A percentile compares a stretch with the other conserved stretches of the same genome.
Conservation (phyloP, 1,140 invertebrate species). For the Sipha flava region DNA sequence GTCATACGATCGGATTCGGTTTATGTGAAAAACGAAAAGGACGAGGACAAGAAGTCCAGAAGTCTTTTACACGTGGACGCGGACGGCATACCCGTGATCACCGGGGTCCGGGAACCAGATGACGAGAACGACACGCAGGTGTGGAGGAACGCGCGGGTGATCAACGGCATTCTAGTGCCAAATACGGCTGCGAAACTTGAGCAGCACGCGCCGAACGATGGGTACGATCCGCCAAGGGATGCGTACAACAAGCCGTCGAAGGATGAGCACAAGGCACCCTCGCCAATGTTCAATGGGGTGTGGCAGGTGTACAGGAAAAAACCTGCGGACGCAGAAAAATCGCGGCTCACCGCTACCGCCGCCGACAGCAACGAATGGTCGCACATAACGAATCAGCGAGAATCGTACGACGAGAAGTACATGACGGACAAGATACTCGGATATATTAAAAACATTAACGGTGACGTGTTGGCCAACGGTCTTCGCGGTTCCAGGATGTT, state of each 20-base stretch:
- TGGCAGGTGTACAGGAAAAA: conserved; percentile 24
- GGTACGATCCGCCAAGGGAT: background rate
- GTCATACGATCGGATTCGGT: conserved; percentile 53
- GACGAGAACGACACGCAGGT: conserved; percentile 69
- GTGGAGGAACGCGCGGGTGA: conserved; percentile 77
- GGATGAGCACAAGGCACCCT: background rate
- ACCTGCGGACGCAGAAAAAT: background rate
- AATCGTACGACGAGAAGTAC: conserved; percentile 35
- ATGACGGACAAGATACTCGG: conserved; percentile 44
- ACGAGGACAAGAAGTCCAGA: conserved; percentile 46
- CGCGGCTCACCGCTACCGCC: background rate
- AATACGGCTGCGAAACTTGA: conserved; percentile 36
- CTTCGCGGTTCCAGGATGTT: background rate
- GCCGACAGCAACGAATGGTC: background rate
- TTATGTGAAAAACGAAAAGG: conserved; percentile 49
- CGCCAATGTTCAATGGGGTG: conserved; percentile 7
- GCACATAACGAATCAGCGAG: background rate
- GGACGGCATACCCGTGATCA: conserved; percentile 67
- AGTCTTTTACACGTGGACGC: conserved; percentile 53
- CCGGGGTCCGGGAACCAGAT: conserved; percentile 70
- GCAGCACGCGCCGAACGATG: background rate
- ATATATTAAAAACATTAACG: conserved; percentile 56
- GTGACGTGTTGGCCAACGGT: conserved; percentile 41
- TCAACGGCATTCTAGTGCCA: conserved; percentile 63
- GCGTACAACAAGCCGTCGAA: background rate